These are phyloP conservation scores for Cephus cinctus DNA, from an alignment of 1,140 invertebrate genomes.

Conservation along the genomic window DNA sequence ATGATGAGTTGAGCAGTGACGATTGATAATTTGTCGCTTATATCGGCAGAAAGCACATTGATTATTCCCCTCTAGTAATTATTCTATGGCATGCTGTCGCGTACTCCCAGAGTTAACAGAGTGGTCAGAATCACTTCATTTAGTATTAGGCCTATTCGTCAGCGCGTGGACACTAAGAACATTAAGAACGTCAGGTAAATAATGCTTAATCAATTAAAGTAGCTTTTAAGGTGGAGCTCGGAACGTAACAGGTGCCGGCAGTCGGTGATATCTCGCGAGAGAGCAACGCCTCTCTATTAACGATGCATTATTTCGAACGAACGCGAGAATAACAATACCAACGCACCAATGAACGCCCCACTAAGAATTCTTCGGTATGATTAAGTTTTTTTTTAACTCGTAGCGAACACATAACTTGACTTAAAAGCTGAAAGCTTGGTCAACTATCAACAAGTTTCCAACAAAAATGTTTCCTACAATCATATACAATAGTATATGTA, in stretches of 20 bases:
- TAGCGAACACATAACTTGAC: conserved; percentile 27
- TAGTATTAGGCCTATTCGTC: too few species aligned
- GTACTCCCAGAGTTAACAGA: too few species aligned
- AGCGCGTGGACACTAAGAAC: too few species aligned
- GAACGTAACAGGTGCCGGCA: too few species aligned
- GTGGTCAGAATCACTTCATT: too few species aligned
- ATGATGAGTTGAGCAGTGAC: conserved; percentile 8
- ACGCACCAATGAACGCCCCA: conserved; percentile 6
- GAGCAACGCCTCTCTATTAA: neutral
- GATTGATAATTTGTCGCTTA: conserved; percentile 6
- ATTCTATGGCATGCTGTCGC: too few species aligned
- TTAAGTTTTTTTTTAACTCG: conserved; percentile 15
- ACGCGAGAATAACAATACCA: conserved; percentile 7
- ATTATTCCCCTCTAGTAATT: too few species aligned
- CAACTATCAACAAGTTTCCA: conserved; percentile 43
- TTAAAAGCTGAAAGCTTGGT: conserved; percentile 44
- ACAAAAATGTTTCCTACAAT: conserved; percentile 44
- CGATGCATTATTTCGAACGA: conserved; percentile 6
- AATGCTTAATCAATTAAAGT: too few species aligned
- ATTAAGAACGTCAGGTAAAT: too few species aligned
- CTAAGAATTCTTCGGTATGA: conserved; percentile 6
- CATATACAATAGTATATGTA: conserved; percentile 57
- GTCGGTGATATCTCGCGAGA: neutral
- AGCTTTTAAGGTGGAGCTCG: too few species aligned
- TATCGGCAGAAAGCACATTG: too few species aligned